Base-by-base conservation (phyloP, 2,797 vertebrate species). In the Chloroceryle amazona region DNA sequence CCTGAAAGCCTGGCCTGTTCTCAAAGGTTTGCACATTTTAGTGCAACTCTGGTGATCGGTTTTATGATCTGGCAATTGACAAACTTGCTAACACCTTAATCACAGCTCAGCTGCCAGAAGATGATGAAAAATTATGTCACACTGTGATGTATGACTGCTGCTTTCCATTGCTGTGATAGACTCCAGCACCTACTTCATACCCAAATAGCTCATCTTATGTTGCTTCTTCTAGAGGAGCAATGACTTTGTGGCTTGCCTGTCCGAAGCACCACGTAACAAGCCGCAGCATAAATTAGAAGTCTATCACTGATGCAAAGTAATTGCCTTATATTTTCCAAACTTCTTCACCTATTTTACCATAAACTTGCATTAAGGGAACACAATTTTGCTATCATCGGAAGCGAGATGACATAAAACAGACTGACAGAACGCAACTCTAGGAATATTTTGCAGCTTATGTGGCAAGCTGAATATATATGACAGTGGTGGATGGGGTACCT, bases 61-160 rank as follows among this genome's bases (percentile, higher is more conserved):
- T 96, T 96, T 94, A 96, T 25, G 90, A 92, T 60, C 81, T 85
- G 93, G 76, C 86, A 90, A 93, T 76, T 85, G 83, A 95, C 81
- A 86, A 85, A 89, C 71, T 49, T 92, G 49, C 70, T 92, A 96
- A 92, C 73, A 84, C 42, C 21, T 94, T 92, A 89, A 96, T 95
- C 86, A 87, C 63, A 76, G 51, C 55, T 93, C 33, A 63, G 42
- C 44, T 93, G 78, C 78, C 83, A 94, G 83, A 72, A 47, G 54
- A 93, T 85, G 71, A 80, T 92, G 83, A 97, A 90, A 81, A 96
- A 95, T 81, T 86, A 92, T 90, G 90, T 94, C 94, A 86, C 44
- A 52, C 23, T 62, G n/a, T 89, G 83, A 94, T 82, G 76, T 84
- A 81, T 82, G 81, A 84, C 70, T 89, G 39, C 22, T 87, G 79